Conservation (phyloP, 2,113 vertebrate genomes). For the Scopus umbretta region DNA sequence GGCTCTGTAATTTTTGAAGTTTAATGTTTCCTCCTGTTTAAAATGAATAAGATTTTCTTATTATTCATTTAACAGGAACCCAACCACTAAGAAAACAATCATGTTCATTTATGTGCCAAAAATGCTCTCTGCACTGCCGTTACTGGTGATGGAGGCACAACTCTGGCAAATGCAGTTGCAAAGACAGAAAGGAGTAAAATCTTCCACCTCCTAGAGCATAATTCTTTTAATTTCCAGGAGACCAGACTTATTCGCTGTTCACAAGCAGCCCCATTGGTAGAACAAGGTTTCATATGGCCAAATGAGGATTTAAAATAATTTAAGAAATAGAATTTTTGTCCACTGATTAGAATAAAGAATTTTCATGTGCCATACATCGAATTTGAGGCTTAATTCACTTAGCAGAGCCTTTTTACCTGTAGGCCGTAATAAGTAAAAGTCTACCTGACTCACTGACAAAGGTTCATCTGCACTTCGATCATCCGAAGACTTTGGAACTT, state of each 20-base stretch:
- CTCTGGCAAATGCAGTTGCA: neutral
- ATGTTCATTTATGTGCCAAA: neutral
- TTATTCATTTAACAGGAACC: neutral
- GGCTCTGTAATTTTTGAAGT: neutral
- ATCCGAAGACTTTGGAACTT: constrained; percentile 91
- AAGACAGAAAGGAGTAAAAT: neutral
- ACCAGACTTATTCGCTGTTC: neutral
- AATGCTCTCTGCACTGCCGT: neutral
- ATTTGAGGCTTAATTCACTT: constrained; percentile 1
- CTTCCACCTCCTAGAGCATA: neutral
- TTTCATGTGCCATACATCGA: neutral
- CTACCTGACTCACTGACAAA: constrained; percentile 95
- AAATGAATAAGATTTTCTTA: neutral
- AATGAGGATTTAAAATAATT: neutral
- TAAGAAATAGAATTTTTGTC: neutral
- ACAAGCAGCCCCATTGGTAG: neutral
- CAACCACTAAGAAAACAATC: neutral
- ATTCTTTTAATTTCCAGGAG: neutral
- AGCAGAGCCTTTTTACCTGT: constrained; percentile 63
- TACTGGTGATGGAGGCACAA: neutral
- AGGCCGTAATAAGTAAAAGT: constrained; percentile 72
- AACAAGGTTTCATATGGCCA: neutral
- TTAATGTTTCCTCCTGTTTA: neutral
- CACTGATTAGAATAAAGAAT: neutral
- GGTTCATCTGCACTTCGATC: constrained; percentile 89